A percentile compares a stretch with the other conserved stretches of the same genome.
phyloP scores from a whole-genome alignment of 2,113 vertebrate species.

The Atlantisia rogersi region DNA sequence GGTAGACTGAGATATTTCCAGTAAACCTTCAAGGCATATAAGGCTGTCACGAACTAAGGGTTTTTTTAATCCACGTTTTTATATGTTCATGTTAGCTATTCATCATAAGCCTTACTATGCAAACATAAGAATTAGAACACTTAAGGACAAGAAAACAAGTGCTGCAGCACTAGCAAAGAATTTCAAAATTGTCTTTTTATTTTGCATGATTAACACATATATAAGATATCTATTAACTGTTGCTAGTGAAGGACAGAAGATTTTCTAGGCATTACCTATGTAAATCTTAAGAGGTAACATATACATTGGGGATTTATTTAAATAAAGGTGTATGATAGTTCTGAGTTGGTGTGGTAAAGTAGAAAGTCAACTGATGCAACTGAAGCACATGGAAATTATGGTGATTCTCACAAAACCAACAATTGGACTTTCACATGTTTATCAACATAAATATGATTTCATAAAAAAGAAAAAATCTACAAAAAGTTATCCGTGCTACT shows the following conservation, averaged over 20 bases:
- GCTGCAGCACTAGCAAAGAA: neutral
- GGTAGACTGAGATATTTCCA: neutral
- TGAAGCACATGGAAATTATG: neutral
- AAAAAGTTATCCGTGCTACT: neutral
- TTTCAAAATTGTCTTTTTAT: neutral
- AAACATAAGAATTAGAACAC: neutral
- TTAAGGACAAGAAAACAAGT: neutral
- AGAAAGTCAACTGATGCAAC: neutral
- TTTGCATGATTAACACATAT: neutral
- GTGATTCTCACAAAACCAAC: neutral
- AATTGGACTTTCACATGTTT: neutral
- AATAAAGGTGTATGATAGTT: neutral
- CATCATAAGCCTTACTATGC: neutral
- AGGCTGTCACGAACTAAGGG: neutral
- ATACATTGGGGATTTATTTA: neutral
- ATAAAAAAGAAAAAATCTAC: neutral
- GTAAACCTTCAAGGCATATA: neutral
- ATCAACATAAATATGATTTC: neutral
- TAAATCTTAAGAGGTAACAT: neutral
- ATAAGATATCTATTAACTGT: neutral
- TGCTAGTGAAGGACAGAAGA: neutral
- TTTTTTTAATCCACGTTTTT: neutral
- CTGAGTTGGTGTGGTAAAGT: neutral
- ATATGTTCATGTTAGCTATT: neutral
- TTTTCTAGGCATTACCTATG: neutral